Percentiles rank a stretch among this genome's conserved stretches.
Conservation (phyloP, 2,797 vertebrate genomes). For the Cyclura pinguis region DNA sequence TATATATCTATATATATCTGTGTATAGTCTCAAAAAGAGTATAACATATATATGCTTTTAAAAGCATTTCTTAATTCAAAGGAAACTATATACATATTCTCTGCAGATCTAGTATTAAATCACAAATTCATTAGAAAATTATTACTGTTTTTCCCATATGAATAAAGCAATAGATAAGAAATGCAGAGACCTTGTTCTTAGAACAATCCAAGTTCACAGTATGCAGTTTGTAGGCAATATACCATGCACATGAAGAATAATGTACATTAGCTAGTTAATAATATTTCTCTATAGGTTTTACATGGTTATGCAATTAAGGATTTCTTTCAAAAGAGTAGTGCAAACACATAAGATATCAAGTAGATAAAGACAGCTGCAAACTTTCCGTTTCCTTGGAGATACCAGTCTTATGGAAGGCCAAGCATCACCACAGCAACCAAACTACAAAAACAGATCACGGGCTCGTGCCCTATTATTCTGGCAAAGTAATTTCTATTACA, state of each 20-base stretch:
- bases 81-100: not conserved
- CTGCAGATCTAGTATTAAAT: conserved; percentile 3
- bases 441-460: conserved; percentile 81
- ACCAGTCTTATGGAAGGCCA: conserved; percentile 75
- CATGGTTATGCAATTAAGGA: conserved; percentile 12
- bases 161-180: not conserved
- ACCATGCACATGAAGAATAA: rapidly evolving
- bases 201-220: not conserved
- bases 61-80: not conserved
- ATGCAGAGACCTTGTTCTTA: not conserved
- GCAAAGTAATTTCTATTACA: conserved; percentile 82
- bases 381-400: conserved; percentile 76
- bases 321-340: conserved; percentile 65
- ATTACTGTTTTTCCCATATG: not conserved
- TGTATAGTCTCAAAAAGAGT: not conserved
- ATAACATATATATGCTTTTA: not conserved
- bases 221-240: rapidly evolving
- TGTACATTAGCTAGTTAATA: conserved; percentile 4
- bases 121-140: not conserved
- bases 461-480: conserved; percentile 76
- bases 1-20: not conserved
- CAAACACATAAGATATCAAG: conserved; percentile 61
- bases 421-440: conserved; percentile 84
- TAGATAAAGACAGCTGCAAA: conserved; percentile 73
- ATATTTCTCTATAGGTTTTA: rapidly evolving